A percentile compares a stretch with the other conserved stretches of the same genome.
Evolutionary conservation across 2,888 invertebrate species (phyloP).

Genomic region (Liopterus haemorrhoidalis): DNA sequence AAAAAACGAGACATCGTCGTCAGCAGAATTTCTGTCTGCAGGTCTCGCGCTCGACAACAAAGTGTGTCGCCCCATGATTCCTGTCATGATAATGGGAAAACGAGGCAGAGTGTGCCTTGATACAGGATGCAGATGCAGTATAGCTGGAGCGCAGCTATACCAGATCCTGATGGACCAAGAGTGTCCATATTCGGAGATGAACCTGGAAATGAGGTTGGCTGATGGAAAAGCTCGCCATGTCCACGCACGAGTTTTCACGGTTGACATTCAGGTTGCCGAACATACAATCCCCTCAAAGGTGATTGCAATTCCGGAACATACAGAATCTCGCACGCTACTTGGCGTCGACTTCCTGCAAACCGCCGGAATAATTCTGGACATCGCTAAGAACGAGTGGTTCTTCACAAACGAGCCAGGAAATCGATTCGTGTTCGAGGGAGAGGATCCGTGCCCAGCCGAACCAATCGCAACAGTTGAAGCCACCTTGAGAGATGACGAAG

Average conservation of each 20-base stretch:
- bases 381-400: constrained; percentile 5
- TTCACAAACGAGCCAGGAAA: constrained; percentile 1
- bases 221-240: constrained; percentile 12
- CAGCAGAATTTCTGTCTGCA: too few relatives aligned
- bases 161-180: too few relatives aligned
- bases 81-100: too few relatives aligned
- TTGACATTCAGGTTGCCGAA: not conserved
- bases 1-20: too few relatives aligned
- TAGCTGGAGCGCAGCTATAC: too few relatives aligned
- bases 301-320: constrained; percentile 4
- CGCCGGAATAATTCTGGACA: constrained; percentile 1
- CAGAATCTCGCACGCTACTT: not conserved
- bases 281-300: not conserved
- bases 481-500: not conserved
- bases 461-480: not conserved
- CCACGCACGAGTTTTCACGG: constrained; percentile 46
- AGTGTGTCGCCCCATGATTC: too few relatives aligned
- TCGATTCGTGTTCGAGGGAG: not conserved
- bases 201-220: not conserved
- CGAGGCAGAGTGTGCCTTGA: too few relatives aligned
- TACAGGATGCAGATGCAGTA: too few relatives aligned
- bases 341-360: not conserved
- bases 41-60: too few relatives aligned
- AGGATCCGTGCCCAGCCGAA: not conserved
- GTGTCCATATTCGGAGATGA: too few relatives aligned